Evolutionary conservation across 2,888 invertebrate genomes (phyloP), one percentile per base, ranked within the genome.

Genomic region (Xestoiulus laeticollis): DNA sequence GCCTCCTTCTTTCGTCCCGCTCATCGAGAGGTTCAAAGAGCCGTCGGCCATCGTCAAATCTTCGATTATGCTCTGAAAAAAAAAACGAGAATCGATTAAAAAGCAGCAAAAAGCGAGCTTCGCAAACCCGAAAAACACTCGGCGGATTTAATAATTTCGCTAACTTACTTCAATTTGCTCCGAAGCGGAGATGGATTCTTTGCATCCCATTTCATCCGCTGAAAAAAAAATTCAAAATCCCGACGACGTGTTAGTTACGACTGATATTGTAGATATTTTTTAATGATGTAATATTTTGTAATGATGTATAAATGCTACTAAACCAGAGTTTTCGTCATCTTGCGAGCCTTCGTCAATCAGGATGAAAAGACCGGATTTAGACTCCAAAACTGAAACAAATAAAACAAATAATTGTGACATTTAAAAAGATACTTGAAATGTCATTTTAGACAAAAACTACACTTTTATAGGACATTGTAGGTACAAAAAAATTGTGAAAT

Each of bases 301-400:
- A n/a, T n/a, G n/a, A n/a, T n/a, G n/a, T n/a, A n/a, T n/a, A 38
- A 38, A 38, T 38, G 38, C 6, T 86, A 30, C 32, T 32, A 8
- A 44, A 88, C 88, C 88, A 8, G 86, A 88, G 32, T 88, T 86
- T 22, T 89, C 89, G 26, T 89, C 89, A 86, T 89, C 89, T 86
- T 88, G 88, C 8, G 89, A 89, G 16, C 89, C 89, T 89, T 89
- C 89, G 26, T 89, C 89, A 43, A 89, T 88, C 26, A 89, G 87
- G 43, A 89, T 89, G 87, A 89, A 89, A 12, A 89, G 82, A 30
- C 89, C 89, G 1, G 89, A 89, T 43, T 89, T 86, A 4, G 86
- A 86, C 87, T 89, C 88, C 68, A 53, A 8, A 19, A 87, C 88
- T 88, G 59, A 33, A 85, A 85, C 44, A 68, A 86, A 87, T 87